These are phyloP conservation scores for Orthonychiurus folsomi DNA, from an alignment of 2,888 invertebrate genomes.

Conservation along the genomic window DNA sequence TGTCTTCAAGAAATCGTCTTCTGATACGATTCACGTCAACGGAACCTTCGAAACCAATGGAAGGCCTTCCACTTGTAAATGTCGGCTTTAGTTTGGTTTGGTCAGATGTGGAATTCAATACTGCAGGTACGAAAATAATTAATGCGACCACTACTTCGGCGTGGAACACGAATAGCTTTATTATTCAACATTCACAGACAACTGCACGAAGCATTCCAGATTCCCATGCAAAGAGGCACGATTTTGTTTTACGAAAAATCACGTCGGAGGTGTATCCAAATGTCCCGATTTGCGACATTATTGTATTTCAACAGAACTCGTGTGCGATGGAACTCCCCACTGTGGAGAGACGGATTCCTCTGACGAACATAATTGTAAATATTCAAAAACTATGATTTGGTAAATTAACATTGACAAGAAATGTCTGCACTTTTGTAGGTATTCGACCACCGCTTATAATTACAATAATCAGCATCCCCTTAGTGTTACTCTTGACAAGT, in stretches of 20 bases:
- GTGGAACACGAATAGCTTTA: not conserved
- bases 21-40: constrained; percentile 42
- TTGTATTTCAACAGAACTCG: constrained; percentile 44
- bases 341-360: constrained; percentile 45
- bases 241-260: constrained; percentile 36
- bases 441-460: constrained; percentile 27
- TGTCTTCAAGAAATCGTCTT: constrained; percentile 44
- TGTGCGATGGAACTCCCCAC: constrained; percentile 45
- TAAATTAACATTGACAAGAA: too few species aligned
- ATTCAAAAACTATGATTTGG: not conserved
- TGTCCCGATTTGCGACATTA: constrained; percentile 40
- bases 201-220: constrained; percentile 40
- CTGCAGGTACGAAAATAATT: constrained; percentile 31
- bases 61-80: not conserved
- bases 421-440: constrained; percentile 18
- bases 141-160: not conserved
- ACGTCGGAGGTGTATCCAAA: constrained; percentile 33
- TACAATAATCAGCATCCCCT: constrained; percentile 24
- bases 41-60: constrained; percentile 33
- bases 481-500: constrained; percentile 22
- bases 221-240: constrained; percentile 43
- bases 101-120: constrained; percentile 40
- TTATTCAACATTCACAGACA: constrained; percentile 18
- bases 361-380: constrained; percentile 44
- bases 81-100: constrained; percentile 38